phyloP scores from a whole-genome alignment of 1,140 invertebrate genomes.

The Wiebesia pumilae region DNA sequence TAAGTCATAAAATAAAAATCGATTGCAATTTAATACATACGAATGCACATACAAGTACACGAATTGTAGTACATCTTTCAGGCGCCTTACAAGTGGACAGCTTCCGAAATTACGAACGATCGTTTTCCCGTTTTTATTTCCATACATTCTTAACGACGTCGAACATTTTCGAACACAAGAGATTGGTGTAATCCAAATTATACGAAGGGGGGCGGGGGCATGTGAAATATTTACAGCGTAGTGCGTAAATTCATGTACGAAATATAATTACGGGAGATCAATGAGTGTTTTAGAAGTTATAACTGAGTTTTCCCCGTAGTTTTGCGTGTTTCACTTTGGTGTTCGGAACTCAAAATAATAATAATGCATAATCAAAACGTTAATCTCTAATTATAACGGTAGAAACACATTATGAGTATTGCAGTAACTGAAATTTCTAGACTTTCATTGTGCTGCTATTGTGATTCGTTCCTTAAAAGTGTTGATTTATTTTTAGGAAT shows the following conservation, averaged over 20 bases:
- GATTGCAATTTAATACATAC: not conserved
- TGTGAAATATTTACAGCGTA: conserved; percentile 5
- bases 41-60: not conserved
- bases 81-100: conserved; percentile 34
- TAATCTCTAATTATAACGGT: conserved; percentile 14
- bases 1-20: conserved; percentile 6
- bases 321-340: conserved; percentile 1
- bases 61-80: conserved; percentile 33
- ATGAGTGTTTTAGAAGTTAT: conserved; percentile 27
- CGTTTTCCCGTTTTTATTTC: conserved; percentile 22
- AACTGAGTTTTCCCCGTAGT: not conserved
- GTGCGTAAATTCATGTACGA: conserved; percentile 44
- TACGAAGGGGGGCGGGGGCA: conserved; percentile 37
- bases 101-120: conserved; percentile 45
- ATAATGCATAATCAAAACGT: conserved; percentile 35
- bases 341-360: conserved; percentile 24
- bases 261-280: conserved; percentile 16
- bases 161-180: conserved; percentile 22
- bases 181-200: conserved; percentile 39
- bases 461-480: not conserved
- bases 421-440: not conserved
- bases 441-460: not conserved
- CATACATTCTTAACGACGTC: not conserved
- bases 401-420: conserved; percentile 25
- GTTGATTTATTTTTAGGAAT: conserved; percentile 18